phyloP scores from a whole-genome alignment of 2,113 vertebrate species.

The Pandion haliaetus region DNA sequence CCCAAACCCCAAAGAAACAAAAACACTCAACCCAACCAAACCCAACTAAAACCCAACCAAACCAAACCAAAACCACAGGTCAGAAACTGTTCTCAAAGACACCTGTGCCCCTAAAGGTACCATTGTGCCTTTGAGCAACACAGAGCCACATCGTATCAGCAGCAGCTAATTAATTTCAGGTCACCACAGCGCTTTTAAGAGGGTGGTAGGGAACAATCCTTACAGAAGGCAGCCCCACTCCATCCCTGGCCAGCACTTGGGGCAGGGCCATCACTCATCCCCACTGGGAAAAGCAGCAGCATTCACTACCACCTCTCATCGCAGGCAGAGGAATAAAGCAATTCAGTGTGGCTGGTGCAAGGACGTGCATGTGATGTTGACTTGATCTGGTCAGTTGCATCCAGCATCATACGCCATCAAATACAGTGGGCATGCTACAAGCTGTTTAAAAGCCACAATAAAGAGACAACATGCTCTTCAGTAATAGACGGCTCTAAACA shows the following conservation, averaged over 20 bases:
- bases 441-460: not conserved
- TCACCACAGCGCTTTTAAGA: not conserved
- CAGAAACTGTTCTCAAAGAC: not conserved
- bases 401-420: not conserved
- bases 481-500: not conserved
- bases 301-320: not conserved
- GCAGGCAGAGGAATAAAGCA: not conserved
- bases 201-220: not conserved
- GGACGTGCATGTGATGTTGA: rapidly evolving
- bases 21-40: not conserved
- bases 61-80: not conserved
- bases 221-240: not conserved
- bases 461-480: not conserved
- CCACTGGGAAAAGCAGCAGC: not conserved
- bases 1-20: not conserved
- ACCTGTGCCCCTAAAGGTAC: not conserved
- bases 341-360: not conserved
- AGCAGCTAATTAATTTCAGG: not conserved
- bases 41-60: not conserved
- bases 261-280: not conserved
- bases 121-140: not conserved
- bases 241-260: rapidly evolving
- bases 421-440: not conserved
- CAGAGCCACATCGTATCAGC: not conserved
- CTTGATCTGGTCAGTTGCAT: not conserved